Conservation (phyloP, 2,888 invertebrate species). For the Cryptus armator region DNA sequence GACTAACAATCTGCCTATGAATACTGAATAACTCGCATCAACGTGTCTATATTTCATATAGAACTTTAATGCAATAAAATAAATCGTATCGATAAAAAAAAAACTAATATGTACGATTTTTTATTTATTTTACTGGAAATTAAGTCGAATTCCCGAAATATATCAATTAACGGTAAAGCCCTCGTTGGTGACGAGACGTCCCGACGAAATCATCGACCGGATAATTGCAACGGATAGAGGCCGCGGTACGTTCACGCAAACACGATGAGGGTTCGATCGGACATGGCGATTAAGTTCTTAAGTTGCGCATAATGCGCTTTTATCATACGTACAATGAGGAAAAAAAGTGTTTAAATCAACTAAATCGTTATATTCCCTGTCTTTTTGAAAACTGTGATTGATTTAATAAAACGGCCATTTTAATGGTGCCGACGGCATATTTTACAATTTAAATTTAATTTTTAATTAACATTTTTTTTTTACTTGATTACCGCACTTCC, state of each 20-base stretch:
- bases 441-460: no score
- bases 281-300: no score
- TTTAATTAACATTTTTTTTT: no score
- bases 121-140: neutral
- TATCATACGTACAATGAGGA: neutral
- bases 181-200: neutral
- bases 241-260: neutral
- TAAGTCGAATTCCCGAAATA: neutral
- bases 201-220: conserved; percentile 30
- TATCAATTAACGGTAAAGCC: conserved; percentile 41
- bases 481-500: no score
- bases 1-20: neutral
- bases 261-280: neutral
- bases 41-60: neutral
- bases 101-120: no score
- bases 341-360: no score
- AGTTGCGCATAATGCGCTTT: neutral
- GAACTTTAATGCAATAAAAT: no score
- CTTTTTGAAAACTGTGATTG: no score
- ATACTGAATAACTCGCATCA: neutral
- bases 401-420: no score
- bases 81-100: no score
- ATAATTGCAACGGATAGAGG: conserved; percentile 9
- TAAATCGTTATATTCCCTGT: no score
- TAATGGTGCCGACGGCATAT: no score